Percentiles rank a stretch among this genome's conserved stretches.
Conservation (phyloP, 2,797 vertebrate genomes). For the Gymnoscopelus braueri region DNA sequence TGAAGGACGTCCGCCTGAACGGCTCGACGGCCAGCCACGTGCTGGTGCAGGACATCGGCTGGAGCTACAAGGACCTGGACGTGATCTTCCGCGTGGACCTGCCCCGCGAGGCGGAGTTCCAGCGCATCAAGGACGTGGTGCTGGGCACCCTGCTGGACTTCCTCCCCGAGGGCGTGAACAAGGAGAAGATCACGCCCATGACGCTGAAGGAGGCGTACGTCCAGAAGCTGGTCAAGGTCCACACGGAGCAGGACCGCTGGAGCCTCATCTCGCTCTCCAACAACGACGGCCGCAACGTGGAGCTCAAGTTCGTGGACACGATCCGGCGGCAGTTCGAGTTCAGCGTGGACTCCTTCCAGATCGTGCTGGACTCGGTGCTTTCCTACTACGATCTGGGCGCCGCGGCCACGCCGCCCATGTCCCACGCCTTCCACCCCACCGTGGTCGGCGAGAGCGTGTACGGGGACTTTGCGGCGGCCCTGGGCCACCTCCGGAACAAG, state of each 20-base stretch:
- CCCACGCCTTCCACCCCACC: slow-evolving; percentile 85
- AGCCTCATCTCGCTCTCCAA: slow-evolving; percentile 98
- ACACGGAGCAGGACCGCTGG: slow-evolving; percentile 94
- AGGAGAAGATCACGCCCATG: slow-evolving; percentile 91
- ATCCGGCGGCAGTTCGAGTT: slow-evolving; percentile 98
- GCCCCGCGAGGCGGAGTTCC: slow-evolving; percentile 88
- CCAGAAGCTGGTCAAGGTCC: slow-evolving; percentile 95
- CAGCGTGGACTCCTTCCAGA: slow-evolving; percentile 98
- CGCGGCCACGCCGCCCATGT: slow-evolving; percentile 80
- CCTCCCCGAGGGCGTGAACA: slow-evolving; percentile 93
- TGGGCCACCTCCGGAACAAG: slow-evolving; percentile 91
- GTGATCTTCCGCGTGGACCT: slow-evolving; percentile 95
- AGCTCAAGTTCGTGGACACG: slow-evolving; percentile 96
- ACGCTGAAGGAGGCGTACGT: slow-evolving; percentile 96
- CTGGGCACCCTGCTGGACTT: slow-evolving; percentile 93
- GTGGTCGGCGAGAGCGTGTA: slow-evolving; percentile 94
- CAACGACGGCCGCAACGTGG: slow-evolving; percentile 94
- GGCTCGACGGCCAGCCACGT: slow-evolving; percentile 96
- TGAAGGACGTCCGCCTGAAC: slow-evolving; percentile 91
- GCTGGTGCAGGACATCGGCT: slow-evolving; percentile 92
- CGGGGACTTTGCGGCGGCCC: slow-evolving; percentile 88
- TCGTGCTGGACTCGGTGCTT: slow-evolving; percentile 92
- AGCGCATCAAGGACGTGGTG: slow-evolving; percentile 92
- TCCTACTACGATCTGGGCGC: slow-evolving; percentile 84
- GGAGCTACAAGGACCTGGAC: slow-evolving; percentile 97